Evolutionary conservation across 64 coral and sea anemone species (phyloP), one percentile per base, ranked within the genome.

Genomic region (Montipora foliosa): DNA sequence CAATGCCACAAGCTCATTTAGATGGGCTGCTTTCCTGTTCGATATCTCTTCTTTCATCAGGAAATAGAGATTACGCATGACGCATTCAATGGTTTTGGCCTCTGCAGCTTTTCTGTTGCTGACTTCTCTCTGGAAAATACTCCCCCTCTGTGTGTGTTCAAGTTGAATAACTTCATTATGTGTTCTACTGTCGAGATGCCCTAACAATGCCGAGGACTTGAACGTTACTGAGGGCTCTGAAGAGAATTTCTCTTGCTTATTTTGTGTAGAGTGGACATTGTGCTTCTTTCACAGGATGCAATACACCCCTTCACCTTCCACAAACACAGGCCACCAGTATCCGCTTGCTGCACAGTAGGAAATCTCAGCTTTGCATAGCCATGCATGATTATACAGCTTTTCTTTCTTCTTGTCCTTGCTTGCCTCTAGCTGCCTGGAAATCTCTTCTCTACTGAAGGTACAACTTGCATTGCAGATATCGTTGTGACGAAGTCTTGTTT

Each of bases 251-350:
- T 74, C 68, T 73, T 87, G 84, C 47, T 74, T 87, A 57, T 75
- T 87, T 66, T 87, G 84, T 11, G 47, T 74, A 9, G 67, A 87
- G 66, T 87, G 50, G 37, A 17, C 67, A 44, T 87, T 87, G 49
- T 87, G 84, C 84, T 74, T 87, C 71, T 37, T 74, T 67, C 45
- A 74, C 68, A 87, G 50, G 84, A 74, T 87, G 84, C 84, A 74
- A 74, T 73, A 74, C 1, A 74, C 61, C 22, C 83, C 83, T 84
- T 84, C 24, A 6, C 83, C 83, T 72, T 87, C 83, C 13, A 87
- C 83, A 71, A 87, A 87, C 10, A 87, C 64, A 53, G 83, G 66
- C 83, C 83, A 87, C 83, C 66, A 15, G 66, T 74, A 71, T 87
- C 83, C 66, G 21, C 83, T 71, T 71, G 66, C 44, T 49, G 62